phyloP scores from a whole-genome alignment of 1,140 invertebrate species.

The Diprion similis region DNA sequence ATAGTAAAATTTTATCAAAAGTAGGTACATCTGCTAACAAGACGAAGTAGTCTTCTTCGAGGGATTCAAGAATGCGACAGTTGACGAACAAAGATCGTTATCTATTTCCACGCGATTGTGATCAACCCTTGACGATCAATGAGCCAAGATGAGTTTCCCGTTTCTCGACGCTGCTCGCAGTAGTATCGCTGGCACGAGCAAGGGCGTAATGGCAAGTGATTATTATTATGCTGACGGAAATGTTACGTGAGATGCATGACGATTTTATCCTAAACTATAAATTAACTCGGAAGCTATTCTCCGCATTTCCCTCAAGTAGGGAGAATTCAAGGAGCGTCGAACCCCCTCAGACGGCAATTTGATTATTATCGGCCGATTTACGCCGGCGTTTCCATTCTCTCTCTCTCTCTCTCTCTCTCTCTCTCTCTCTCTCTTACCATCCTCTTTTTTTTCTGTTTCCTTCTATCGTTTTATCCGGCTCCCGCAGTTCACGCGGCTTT shows the following conservation, averaged over 20 bases:
- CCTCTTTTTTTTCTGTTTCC: not conserved
- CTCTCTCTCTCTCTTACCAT: not conserved
- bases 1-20: too few relatives aligned
- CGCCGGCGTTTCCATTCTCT: not conserved
- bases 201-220: not conserved
- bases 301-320: not conserved
- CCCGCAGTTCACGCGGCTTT: not conserved
- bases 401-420: too few relatives aligned
- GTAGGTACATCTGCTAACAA: too few relatives aligned
- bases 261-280: not conserved
- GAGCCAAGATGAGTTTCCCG: too few relatives aligned
- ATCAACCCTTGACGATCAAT: too few relatives aligned
- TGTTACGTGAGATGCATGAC: not conserved
- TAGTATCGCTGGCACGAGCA: too few relatives aligned
- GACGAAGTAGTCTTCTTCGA: too few relatives aligned
- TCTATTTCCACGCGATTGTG: too few relatives aligned
- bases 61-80: too few relatives aligned
- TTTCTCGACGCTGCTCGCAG: too few relatives aligned
- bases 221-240: not conserved
- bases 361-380: slow-evolving; percentile 1
- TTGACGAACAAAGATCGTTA: too few relatives aligned
- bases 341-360: not conserved
- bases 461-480: not conserved
- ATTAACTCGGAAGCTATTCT: slow-evolving; percentile 2
- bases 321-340: not conserved